Base-by-base conservation (phyloP, 2,113 vertebrate genomes). In the Scopus umbretta region DNA sequence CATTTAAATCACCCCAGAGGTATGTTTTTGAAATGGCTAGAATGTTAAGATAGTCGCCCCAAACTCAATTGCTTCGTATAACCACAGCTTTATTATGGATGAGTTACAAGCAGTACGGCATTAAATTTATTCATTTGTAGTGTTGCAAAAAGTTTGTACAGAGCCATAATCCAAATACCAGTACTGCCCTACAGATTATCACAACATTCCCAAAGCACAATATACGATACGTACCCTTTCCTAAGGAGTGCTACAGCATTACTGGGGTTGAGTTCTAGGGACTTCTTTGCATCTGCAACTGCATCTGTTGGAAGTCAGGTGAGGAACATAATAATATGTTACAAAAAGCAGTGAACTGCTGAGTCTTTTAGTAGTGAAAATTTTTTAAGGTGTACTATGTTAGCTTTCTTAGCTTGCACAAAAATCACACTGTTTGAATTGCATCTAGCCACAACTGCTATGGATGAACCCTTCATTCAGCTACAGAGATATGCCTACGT, bases 251-350 rank as follows among this genome's bases (percentile, higher is more conserved):
- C 98, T 81, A 98, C 97, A 23, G 98, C 97, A 92, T 98, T 98
- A 96, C 91, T 98, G 74, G 99, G 98, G 88, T 98, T 98, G 86
- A 99, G 98, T 93, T 98, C 98, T 82, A 99, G 98, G 73, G 99
- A 99, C 96, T 98, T 99, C 96, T 98, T 99, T 89, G 98, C 98
- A 97, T 99, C 99, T 83, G 98, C 97, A 96, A 98, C 97, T 40
- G 99, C 99, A 98, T 98, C 99, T 99, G 97, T 80, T 91, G 85
- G 91, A 88, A 97, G 76, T 23, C 78, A 95, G 30, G 56, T 56
- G n/a, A 96, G 38, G 42, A 92, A 81, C 30, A 58, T 7, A 40
- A 19, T 7, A 56, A 40, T 7, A 38, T 0, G 1, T 70, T 86
- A 74, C 2, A 47, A 79, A 92, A 94, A 81, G 36, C 27, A 87